Evolutionary conservation across 2,113 vertebrate genomes (phyloP).

Genomic region (Lamprotornis superbus): DNA sequence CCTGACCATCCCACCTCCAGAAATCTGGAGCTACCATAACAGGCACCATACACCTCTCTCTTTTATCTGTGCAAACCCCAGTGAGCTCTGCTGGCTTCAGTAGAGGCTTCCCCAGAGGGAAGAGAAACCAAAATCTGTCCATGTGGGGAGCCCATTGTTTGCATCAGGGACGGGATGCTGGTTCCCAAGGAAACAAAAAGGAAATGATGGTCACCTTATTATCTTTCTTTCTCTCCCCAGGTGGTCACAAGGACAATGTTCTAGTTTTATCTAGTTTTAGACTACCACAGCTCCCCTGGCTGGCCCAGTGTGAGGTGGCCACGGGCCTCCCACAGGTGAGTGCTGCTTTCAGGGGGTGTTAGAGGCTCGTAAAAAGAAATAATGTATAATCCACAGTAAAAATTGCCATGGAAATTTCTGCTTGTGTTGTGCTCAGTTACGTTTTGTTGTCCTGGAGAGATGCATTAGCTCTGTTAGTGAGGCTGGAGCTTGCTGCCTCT

Average conservation of each 20-base stretch:
- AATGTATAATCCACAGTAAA: fast-evolving
- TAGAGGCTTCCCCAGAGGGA: neutral
- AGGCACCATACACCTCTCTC: neutral
- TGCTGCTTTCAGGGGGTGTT: neutral
- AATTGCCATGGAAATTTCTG: neutral
- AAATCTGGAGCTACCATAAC: neutral
- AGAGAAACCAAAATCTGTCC: neutral
- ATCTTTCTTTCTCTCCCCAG: neutral
- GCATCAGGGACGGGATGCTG: neutral
- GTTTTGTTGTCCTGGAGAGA: neutral
- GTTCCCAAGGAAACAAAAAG: neutral
- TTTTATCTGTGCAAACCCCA: neutral
- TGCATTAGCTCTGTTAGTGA: neutral
- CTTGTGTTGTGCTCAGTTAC: neutral
- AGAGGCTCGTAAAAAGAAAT: neutral
- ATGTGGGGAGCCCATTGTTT: neutral
- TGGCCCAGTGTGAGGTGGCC: neutral
- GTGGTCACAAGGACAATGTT: neutral
- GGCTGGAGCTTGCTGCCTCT: neutral
- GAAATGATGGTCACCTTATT: neutral
- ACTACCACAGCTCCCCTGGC: neutral
- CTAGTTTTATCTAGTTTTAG: neutral
- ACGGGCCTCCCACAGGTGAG: neutral
- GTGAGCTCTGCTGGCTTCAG: neutral
- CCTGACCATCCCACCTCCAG: neutral